Conservation (phyloP, 2,888 invertebrate species). For the Morpho helenor region DNA sequence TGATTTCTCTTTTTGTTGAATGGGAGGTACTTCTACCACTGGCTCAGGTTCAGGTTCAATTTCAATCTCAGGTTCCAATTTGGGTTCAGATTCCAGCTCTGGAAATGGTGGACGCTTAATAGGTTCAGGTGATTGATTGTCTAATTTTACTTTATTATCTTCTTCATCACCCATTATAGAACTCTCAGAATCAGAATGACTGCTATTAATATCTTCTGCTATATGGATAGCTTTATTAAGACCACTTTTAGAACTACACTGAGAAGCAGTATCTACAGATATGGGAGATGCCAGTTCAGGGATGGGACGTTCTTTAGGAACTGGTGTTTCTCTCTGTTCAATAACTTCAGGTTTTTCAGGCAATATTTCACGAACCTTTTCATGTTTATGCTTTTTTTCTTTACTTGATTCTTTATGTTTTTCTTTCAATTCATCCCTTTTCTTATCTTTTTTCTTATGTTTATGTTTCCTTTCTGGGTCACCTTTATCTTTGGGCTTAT, state of each 20-base stretch:
- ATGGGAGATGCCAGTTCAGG: slow-evolving; percentile 69
- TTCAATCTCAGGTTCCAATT: slow-evolving; percentile 47
- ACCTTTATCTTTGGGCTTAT: slow-evolving; percentile 72
- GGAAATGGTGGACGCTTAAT: slow-evolving; percentile 42
- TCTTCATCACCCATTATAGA: slow-evolving; percentile 67
- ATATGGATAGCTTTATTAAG: slow-evolving; percentile 54
- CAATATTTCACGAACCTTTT: slow-evolving; percentile 67
- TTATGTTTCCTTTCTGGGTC: slow-evolving; percentile 78
- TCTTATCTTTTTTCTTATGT: slow-evolving; percentile 83
- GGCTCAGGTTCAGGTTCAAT: slow-evolving; percentile 49
- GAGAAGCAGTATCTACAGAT: slow-evolving; percentile 72
- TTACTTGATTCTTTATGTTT: slow-evolving; percentile 79
- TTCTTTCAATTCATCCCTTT: slow-evolving; percentile 81
- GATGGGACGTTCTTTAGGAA: slow-evolving; percentile 55
- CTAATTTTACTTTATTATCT: slow-evolving; percentile 56
- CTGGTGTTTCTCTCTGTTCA: slow-evolving; percentile 63
- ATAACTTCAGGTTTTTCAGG: slow-evolving; percentile 72
- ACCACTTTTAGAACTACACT: slow-evolving; percentile 73
- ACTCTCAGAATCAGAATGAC: slow-evolving; percentile 70
- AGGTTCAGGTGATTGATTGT: slow-evolving; percentile 56
- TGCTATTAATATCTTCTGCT: slow-evolving; percentile 59
- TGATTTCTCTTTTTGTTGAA: slow-evolving; percentile 61
- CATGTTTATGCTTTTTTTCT: slow-evolving; percentile 77
- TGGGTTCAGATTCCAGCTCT: slow-evolving; percentile 42
- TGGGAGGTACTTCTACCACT: slow-evolving; percentile 49